Evolutionary conservation across 1,140 invertebrate genomes (phyloP), one percentile per base, ranked within the genome.

Genomic region (Probaryconus sp.): DNA sequence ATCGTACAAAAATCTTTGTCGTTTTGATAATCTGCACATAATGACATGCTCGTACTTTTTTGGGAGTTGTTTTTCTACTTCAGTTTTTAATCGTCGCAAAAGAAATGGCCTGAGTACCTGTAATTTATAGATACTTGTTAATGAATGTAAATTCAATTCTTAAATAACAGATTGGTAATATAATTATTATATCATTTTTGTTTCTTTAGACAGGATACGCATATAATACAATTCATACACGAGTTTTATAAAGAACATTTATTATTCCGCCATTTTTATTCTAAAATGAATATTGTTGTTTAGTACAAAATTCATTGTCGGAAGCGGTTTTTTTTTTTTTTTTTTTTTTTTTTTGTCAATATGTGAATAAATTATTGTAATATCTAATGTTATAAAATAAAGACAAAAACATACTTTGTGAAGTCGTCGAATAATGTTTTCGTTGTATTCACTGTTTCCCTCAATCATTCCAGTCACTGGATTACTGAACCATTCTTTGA

Each of bases 41-140:
- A 99, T 89, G 70, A 99, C 92, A 89, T 99, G 98, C 86, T 99
- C 98, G 88, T 96, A 98, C 87, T 99, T 99, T 89, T 97, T 96
- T 73, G 98, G 98, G 91, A 99, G 93, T 89, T 99, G 98, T 84
- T 99, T 98, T 88, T 99, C 98, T 24, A 99, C 98, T 90, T 99
- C 97, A 37, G 90, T 92, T 89, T 99, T 99, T 50, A 99, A 90
- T 68, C 98, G 91, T 68, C 98, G 90, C 61, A 99, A 88, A 71
- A 99, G 91, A 89, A 99, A 99, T 24, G 98, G 98, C 33, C 98
- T 91, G 70, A 99, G 91, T 47, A 99, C 96, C 95, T 97, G 77
- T 31, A 86, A 80, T 24, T n/a, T n/a, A n/a, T n/a, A n/a, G 1
- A 64, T 42, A 26, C 30, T n/a, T n/a, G n/a, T n/a, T n/a, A n/a